Conservation (phyloP, 2,797 vertebrate genomes). For the Notamacropus eugenii region DNA sequence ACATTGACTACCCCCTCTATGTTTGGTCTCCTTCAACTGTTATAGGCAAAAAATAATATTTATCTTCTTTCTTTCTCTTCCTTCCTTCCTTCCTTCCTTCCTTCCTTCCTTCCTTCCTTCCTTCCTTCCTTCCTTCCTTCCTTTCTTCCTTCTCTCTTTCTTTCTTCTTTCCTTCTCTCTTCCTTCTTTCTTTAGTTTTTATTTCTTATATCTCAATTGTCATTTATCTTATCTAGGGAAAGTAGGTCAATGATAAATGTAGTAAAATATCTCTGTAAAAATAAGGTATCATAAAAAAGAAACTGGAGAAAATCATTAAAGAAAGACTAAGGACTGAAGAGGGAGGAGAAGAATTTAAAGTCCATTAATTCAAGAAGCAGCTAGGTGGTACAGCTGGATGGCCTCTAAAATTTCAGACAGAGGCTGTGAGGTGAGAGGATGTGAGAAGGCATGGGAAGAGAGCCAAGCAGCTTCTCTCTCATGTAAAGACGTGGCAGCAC, state of each 20-base stretch:
- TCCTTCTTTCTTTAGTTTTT: not conserved
- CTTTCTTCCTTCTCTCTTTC: rapidly evolving
- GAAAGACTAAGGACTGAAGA: not conserved
- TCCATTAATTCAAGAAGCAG: not conserved
- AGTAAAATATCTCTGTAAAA: conserved; percentile 17
- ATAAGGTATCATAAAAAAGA: not conserved
- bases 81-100: rapidly evolving
- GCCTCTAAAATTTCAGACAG: not conserved
- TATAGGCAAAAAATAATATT: not conserved
- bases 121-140: too few relatives aligned
- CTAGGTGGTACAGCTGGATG: not conserved
- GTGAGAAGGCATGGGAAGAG: not conserved
- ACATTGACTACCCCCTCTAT: not conserved
- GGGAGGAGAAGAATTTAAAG: not conserved
- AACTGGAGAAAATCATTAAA: conserved; percentile 1
- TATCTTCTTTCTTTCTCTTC: not conserved
- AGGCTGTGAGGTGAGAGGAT: not conserved
- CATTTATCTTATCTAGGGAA: not conserved
- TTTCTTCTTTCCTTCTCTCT: not conserved
- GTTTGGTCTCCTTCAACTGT: not conserved
- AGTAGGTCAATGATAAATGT: not conserved
- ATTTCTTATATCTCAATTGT: not conserved
- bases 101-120: too few relatives aligned
- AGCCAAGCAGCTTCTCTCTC: not conserved
- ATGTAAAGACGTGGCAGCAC: not conserved